Evolutionary conservation across 2,113 vertebrate species (phyloP).

Genomic region (Hucho hucho): DNA sequence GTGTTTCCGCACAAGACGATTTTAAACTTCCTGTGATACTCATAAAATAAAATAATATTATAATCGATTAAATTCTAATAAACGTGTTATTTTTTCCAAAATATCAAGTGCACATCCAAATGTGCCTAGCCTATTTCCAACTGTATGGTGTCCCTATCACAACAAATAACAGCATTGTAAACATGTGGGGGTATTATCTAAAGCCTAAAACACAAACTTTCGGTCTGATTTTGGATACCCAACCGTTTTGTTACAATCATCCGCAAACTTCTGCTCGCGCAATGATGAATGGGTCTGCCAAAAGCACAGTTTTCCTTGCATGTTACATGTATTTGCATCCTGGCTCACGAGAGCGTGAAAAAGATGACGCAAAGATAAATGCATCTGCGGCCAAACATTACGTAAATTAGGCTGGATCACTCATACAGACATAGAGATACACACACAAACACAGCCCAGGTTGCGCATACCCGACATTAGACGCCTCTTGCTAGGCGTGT

Average conservation of each 20-base stretch:
- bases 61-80: background rate
- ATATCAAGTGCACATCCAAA: background rate
- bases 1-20: no score
- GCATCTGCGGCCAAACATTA: constrained; percentile 28
- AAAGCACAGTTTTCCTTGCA: background rate
- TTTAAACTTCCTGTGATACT: no score
- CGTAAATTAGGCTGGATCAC: constrained; percentile 49
- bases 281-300: constrained; percentile 1
- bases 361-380: constrained; percentile 40
- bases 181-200: background rate
- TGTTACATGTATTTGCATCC: constrained; percentile 6
- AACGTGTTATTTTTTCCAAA: background rate
- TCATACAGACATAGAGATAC: constrained; percentile 32
- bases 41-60: no score
- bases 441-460: constrained; percentile 36
- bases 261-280: background rate
- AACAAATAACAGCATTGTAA: background rate
- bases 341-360: background rate
- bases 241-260: background rate
- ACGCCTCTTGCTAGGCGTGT: constrained; percentile 59
- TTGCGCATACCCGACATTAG: constrained; percentile 44
- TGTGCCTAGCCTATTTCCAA: background rate
- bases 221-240: background rate
- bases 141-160: background rate
- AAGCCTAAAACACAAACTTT: background rate